Base-by-base conservation (phyloP, 2,113 vertebrate species). In the Noctilio leporinus region DNA sequence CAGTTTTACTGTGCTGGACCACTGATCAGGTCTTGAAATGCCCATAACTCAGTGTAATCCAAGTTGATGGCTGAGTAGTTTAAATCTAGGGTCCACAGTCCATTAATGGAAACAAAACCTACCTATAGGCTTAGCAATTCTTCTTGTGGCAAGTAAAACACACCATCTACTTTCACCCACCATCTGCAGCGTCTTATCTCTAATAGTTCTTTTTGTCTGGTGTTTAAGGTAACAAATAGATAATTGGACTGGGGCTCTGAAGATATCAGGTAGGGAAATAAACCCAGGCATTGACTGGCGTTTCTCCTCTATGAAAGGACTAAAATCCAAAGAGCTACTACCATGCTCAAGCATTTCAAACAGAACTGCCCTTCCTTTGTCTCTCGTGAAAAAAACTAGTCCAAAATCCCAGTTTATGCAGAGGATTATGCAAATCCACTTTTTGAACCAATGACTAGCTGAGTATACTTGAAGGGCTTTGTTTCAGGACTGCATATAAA, bases 191-290 rank as follows among this genome's bases (percentile, higher is more conserved):
- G 65, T 53, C 38, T 83, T 11, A 30, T 65, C 22, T 43, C 69
- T 59, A 57, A 70, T 47, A 33, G 10, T 59, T 43, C 43, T 45
- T 76, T 96, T 57, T 78, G n/a, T 53, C 55, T 91, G 30, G 4
- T 69, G 3, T 95, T 82, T 83, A 95, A 96, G 76, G 81, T 30
- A 86, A 77, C 86, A 86, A 78, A 30, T n/a, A n/a, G n/a, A 80
- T 49, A 91, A 88, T 91, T 65, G 45, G 16, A 47, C 84, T 14
- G 28, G 16, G 11, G n/a, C 47, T 83, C 77, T 91, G 51, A 89
- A 75, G 47, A 20, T 84, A 26, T 33, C 19, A 33, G 40, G 26
- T 7, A 72, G 17, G 49, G 57, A 87, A 38, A n/a, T 7, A 64
- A 8, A 19, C 8, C 1, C 40, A 5, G 7, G 0, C 38, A 20